Evolutionary conservation across 2,113 vertebrate species (phyloP), one percentile per base, ranked within the genome.

Genomic region (Hemicordylus capensis): DNA sequence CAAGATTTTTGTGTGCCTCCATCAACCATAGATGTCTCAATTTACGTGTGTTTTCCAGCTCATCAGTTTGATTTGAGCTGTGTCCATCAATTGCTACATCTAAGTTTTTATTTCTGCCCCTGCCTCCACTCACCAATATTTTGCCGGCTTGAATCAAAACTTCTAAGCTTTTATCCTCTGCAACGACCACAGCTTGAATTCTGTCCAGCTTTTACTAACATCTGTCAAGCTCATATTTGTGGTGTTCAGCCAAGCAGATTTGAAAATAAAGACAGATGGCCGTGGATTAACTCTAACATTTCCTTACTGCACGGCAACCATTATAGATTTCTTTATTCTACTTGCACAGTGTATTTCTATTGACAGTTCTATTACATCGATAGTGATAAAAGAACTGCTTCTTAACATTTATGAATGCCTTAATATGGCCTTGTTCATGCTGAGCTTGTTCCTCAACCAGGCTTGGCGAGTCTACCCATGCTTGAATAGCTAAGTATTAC

Each of bases 211-310:
- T 95, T 91, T 91, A 81, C 84, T 86, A 92, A 88, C 92, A 87
- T 94, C 90, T 95, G 89, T 95, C 93, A 92, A 88, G 80, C 85
- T 93, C 91, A 91, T 89, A 94, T 90, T 91, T 89, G 91, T 90
- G 81, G 85, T 90, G 77, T 90, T 90, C 85, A 90, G 76, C 44
- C 85, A 79, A 93, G 72, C 92, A 66, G 83, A 92, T 88, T 84
- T 90, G 87, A 95, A 95, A 93, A 95, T 86, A 93, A 93, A 93
- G 88, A 91, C 87, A 67, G 87, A 94, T 91, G 80, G 79, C 64
- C 92, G 85, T 42, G 79, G 78, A 89, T 93, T 95, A 94, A 93
- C 88, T 89, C 87, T 94, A 93, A 94, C 73, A 85, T 75, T 82
- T 89, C 86, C 90, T 93, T 91, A 90, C 81, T 81, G 87, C 66